Conservation (phyloP, 2,888 invertebrate genomes). For the Microdon myrmicae region DNA sequence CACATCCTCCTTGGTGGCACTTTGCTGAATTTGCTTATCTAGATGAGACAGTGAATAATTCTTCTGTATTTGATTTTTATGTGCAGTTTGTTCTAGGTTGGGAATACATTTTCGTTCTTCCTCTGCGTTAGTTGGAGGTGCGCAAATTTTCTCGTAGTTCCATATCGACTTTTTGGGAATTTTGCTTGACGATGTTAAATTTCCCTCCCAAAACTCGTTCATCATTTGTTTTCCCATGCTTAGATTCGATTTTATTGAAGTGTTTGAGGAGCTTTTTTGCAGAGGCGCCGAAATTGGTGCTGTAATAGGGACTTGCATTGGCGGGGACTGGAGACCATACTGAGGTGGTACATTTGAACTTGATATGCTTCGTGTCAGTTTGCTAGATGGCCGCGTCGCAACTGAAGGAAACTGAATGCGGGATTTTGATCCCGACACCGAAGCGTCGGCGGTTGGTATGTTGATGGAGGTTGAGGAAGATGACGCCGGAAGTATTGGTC, state of each 20-base stretch:
- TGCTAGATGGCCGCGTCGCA: constrained; percentile 28
- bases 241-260: constrained; percentile 58
- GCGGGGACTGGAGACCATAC: constrained; percentile 36
- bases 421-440: constrained; percentile 51
- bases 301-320: constrained; percentile 11
- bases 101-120: constrained; percentile 37
- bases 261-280: constrained; percentile 56
- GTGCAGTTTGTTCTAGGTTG: constrained; percentile 57
- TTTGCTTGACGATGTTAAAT: constrained; percentile 61
- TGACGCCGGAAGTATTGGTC: constrained; percentile 40
- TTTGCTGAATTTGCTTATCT: constrained; percentile 64
- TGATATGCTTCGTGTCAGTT: constrained; percentile 64
- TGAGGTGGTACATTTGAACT: constrained; percentile 61
- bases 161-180: constrained; percentile 63
- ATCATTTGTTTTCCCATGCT: constrained; percentile 64
- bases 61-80: constrained; percentile 59
- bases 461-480: constrained; percentile 36
- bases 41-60: constrained; percentile 65
- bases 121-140: constrained; percentile 30
- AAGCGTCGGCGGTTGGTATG: constrained; percentile 34
- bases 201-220: constrained; percentile 66
- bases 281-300: constrained; percentile 13
- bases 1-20: constrained; percentile 65
- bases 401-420: constrained; percentile 64
- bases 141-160: constrained; percentile 66